Evolutionary conservation across 1,140 invertebrate genomes (phyloP).

Genomic region (Trichonephila clavata): DNA sequence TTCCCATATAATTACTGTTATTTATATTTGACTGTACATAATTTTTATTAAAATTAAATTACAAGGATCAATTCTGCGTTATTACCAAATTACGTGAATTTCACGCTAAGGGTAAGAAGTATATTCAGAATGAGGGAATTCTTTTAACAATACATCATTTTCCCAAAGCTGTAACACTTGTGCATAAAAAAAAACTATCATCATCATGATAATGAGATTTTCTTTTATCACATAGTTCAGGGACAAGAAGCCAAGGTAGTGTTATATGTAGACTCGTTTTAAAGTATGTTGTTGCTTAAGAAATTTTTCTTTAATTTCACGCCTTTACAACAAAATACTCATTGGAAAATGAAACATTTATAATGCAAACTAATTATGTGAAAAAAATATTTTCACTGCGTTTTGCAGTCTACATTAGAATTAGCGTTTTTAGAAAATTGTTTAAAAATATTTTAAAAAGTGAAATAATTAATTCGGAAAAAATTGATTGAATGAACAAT

Average conservation of each 20-base stretch:
- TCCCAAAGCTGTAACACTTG: neutral
- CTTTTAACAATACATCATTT: neutral
- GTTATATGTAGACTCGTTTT: too few relatives aligned
- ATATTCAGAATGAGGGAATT: neutral
- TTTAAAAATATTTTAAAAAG: too few relatives aligned
- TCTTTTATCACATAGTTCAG: neutral
- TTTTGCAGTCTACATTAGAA: too few relatives aligned
- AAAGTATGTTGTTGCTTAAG: too few relatives aligned
- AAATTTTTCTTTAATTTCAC: too few relatives aligned
- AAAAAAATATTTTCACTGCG: too few relatives aligned
- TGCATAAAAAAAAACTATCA: neutral
- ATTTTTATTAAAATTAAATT: neutral
- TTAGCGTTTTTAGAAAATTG: too few relatives aligned
- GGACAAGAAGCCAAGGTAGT: neutral
- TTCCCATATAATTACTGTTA: neutral
- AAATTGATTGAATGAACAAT: too few relatives aligned
- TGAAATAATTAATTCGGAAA: too few relatives aligned
- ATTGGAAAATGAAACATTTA: too few relatives aligned
- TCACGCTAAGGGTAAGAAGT: neutral
- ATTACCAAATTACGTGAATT: slow-evolving; percentile 11
- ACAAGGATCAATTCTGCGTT: neutral
- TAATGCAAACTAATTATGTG: too few relatives aligned
- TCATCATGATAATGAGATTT: neutral
- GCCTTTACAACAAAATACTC: too few relatives aligned
- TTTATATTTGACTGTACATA: neutral